Evolutionary conservation across 2,888 invertebrate genomes (phyloP).

Genomic region (Capitulum mitella): DNA sequence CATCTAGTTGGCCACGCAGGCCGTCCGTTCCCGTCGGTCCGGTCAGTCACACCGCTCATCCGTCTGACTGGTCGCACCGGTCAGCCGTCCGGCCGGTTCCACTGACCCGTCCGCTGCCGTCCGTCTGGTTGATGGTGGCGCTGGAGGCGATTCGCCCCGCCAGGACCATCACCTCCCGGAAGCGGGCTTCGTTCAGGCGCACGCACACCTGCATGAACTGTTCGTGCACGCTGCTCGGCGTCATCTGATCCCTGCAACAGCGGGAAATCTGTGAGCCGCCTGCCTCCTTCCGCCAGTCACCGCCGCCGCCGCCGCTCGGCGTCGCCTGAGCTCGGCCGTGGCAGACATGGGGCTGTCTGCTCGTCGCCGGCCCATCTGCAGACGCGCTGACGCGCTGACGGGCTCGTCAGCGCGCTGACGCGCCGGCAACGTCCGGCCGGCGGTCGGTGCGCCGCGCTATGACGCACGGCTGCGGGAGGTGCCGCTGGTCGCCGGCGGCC

Average conservation of each 20-base stretch:
- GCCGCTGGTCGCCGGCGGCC: too few relatives aligned
- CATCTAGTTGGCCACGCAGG: too few relatives aligned
- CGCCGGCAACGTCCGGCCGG: too few relatives aligned
- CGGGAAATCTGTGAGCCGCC: too few relatives aligned
- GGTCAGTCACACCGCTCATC: too few relatives aligned
- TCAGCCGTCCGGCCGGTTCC: background rate
- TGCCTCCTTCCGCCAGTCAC: too few relatives aligned
- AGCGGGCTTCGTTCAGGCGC: background rate
- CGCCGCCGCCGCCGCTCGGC: too few relatives aligned
- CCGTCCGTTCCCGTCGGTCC: too few relatives aligned
- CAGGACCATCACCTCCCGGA: background rate
- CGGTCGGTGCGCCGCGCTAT: too few relatives aligned
- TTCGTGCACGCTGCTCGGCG: background rate
- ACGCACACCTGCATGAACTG: background rate
- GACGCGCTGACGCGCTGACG: too few relatives aligned
- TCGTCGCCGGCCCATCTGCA: background rate
- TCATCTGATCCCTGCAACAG: background rate
- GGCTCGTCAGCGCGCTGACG: too few relatives aligned
- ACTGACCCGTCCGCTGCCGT: slow-evolving; percentile 2
- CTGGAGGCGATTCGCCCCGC: background rate
- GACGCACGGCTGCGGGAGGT: too few relatives aligned
- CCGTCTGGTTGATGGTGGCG: slow-evolving; percentile 7
- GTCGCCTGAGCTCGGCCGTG: background rate
- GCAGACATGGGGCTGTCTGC: background rate
- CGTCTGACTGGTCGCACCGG: background rate